Evolutionary conservation across 2,113 vertebrate genomes (phyloP).

Genomic region (Oceanodroma tethys): DNA sequence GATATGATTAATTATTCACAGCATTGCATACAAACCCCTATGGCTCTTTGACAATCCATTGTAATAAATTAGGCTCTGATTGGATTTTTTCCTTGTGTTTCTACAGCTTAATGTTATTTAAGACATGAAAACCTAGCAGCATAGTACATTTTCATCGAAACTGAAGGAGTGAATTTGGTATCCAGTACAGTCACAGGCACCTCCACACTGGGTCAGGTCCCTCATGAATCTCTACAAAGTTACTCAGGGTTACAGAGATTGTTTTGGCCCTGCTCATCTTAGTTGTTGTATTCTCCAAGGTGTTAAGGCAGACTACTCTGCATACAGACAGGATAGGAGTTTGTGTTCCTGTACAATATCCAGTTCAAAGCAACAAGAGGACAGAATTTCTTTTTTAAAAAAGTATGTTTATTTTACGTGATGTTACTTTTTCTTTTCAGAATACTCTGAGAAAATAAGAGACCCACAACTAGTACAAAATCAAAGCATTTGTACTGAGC

Average conservation of each 20-base stretch:
- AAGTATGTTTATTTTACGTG: fast-evolving
- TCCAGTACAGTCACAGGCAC: neutral
- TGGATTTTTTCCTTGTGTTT: neutral
- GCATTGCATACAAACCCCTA: neutral
- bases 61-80: neutral
- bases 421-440: neutral
- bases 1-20: neutral
- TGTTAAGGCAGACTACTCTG: neutral
- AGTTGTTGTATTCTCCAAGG: neutral
- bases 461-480: neutral
- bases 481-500: neutral
- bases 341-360: neutral
- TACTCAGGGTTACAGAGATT: neutral
- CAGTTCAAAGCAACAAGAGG: neutral
- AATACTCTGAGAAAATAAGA: neutral
- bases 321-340: fast-evolving
- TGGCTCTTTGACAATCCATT: neutral
- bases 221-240: neutral
- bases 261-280: neutral
- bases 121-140: neutral
- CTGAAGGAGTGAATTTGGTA: neutral
- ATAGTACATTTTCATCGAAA: fast-evolving
- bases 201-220: too few species aligned
- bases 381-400: neutral
- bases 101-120: neutral